Conservation (phyloP, 2,113 vertebrate genomes). For the Stercorarius parasiticus region DNA sequence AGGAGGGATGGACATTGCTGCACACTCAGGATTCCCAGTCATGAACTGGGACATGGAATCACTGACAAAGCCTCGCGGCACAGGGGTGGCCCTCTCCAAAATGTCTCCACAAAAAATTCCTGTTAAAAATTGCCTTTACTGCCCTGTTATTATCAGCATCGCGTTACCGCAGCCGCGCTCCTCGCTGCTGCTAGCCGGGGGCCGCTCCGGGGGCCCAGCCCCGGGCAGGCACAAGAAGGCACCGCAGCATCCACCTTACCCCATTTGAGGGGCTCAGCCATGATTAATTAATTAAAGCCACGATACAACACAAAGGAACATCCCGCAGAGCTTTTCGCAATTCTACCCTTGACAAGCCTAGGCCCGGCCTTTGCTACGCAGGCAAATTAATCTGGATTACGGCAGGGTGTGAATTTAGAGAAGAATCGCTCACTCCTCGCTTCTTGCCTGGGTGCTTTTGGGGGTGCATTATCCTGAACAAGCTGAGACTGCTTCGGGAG, state of each 20-base stretch:
- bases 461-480: background rate
- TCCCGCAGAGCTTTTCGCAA: background rate
- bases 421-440: background rate
- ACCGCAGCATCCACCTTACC: rapidly evolving
- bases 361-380: background rate
- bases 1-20: background rate
- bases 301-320: background rate
- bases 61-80: background rate
- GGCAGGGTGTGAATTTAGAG: background rate
- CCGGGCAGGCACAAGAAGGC: background rate
- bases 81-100: rapidly evolving
- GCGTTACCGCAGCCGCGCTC: rapidly evolving
- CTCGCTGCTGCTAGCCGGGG: background rate
- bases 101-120: background rate
- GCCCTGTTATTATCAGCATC: rapidly evolving
- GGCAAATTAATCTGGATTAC: background rate
- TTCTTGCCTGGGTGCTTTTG: background rate
- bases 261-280: background rate
- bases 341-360: background rate
- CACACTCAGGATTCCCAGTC: background rate
- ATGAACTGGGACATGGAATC: background rate
- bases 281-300: background rate
- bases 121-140: too few relatives aligned
- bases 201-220: background rate
- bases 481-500: background rate